Evolutionary conservation across 1,140 invertebrate species (phyloP).

Genomic region (Saccostrea echinata): DNA sequence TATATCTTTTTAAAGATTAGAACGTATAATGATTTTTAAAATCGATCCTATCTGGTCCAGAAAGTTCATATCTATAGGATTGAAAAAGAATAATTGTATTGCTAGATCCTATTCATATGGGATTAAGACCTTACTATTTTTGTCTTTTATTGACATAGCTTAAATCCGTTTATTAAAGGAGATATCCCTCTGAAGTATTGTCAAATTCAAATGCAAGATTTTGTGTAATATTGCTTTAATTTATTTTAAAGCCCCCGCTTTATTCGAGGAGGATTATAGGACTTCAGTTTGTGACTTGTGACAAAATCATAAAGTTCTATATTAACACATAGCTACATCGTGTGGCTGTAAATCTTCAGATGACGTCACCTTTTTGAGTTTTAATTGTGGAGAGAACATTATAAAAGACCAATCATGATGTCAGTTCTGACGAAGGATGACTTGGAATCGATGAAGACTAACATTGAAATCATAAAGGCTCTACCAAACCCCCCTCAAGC

Average conservation of each 20-base stretch:
- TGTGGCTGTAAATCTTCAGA: not conserved
- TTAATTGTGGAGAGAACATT: not conserved
- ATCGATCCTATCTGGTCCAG: not conserved
- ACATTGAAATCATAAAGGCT: not conserved
- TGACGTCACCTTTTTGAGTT: not conserved
- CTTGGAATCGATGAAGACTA: not conserved
- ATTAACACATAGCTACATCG: too few relatives aligned
- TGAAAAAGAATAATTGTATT: not conserved
- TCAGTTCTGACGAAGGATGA: conserved; percentile 1
- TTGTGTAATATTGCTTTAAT: too few relatives aligned
- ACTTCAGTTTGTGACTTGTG: not conserved
- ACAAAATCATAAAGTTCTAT: too few relatives aligned
- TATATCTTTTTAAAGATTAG: not conserved
- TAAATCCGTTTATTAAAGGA: not conserved
- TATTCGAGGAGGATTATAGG: not conserved
- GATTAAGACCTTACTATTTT: conserved; percentile 1
- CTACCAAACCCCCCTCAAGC: not conserved
- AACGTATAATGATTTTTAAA: not conserved
- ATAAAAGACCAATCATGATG: not conserved
- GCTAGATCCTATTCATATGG: not conserved
- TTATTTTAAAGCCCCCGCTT: too few relatives aligned
- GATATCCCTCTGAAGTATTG: not conserved
- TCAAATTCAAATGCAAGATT: too few relatives aligned
- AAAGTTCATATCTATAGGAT: not conserved
- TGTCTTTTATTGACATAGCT: not conserved